Base-by-base conservation (phyloP, 2,888 invertebrate genomes). In the Dione juno region DNA sequence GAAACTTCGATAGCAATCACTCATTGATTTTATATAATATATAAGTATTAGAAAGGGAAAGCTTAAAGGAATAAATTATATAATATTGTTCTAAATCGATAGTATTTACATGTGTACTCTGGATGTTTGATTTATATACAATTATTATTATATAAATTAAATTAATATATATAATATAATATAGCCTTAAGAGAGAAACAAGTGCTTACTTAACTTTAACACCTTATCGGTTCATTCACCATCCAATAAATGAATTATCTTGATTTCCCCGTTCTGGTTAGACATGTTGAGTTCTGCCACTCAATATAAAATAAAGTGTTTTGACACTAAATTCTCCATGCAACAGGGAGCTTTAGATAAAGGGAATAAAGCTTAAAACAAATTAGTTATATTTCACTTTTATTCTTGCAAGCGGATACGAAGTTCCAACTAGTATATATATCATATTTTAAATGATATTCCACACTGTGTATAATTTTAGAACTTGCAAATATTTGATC, bases 401-500 rank as follows among this genome's bases (percentile, higher is more conserved):
- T 28, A 28, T 28, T 28, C 5, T 28, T 19, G 10, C 13, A 13
- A 40, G 37, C 11, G 11, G n/a, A 53, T 2, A n/a, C 57, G n/a
- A 10, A 16, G 57, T 40, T 40, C 11, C 10, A 16, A 16, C 16
- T 40, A 40, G 57, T 45, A 0, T 7, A 45, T 10, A 7, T 45
- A 45, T 61, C 28, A 16, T 35, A 16, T 61, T 61, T 35, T n/a
- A 45, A 61, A 61, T 16, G 37, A 61, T 45, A 45, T 48, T 64
- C 14, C 45, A 35, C 45, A 28, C 37, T 37, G 37, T 50, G 16
- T 14, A 40, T 64, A 69, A 57, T 54, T 54, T 52, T 48, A 63
- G 40, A 57, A 57, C 69, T 54, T 64, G 43, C 63, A 69, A 67
- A 50, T 52, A 65, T 73, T 69, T 48, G 64, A 64, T 61, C 70